A percentile compares a stretch with the other conserved stretches of the same genome.
phyloP scores from a whole-genome alignment of 2,888 invertebrate species.

The Diaphora mendica region DNA sequence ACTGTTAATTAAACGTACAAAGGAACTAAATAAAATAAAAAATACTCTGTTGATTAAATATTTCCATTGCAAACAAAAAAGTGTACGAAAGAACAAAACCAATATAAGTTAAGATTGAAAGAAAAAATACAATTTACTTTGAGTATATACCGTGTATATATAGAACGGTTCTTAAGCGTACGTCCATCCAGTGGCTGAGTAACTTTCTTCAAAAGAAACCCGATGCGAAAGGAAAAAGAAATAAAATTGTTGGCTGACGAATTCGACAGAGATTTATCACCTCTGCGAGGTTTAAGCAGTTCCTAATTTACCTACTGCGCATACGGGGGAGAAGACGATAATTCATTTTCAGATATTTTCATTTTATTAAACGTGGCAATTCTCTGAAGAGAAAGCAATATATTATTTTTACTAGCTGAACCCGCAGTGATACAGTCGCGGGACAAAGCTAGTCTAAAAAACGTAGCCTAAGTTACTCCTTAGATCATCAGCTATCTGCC shows the following conservation, averaged over 20 bases:
- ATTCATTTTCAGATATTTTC: slow-evolving; percentile 60
- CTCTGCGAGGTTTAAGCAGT: slow-evolving; percentile 69
- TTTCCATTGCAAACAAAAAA: slow-evolving; percentile 5
- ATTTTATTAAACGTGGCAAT: slow-evolving; percentile 43
- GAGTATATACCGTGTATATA: slow-evolving; percentile 6
- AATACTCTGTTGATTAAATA: background rate
- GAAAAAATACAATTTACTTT: slow-evolving; percentile 17
- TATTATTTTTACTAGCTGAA: background rate
- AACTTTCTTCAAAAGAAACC: slow-evolving; percentile 71
- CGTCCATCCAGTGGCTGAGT: slow-evolving; percentile 52
- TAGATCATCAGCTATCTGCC: too few species aligned
- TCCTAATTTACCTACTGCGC: slow-evolving; percentile 70
- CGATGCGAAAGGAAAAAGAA: slow-evolving; percentile 65
- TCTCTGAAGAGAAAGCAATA: slow-evolving; percentile 29
- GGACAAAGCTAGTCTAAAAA: too few species aligned
- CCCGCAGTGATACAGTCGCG: too few species aligned
- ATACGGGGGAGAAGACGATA: slow-evolving; percentile 53
- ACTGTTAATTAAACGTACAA: background rate
- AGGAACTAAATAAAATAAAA: background rate
- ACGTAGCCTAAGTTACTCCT: too few species aligned
- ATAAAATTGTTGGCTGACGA: slow-evolving; percentile 77
- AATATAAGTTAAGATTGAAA: slow-evolving; percentile 18
- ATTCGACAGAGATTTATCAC: slow-evolving; percentile 80
- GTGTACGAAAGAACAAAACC: slow-evolving; percentile 13
- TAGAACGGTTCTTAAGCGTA: slow-evolving; percentile 29